These are phyloP conservation scores for Agrotis ipsilon DNA, from an alignment of 2,888 invertebrate species.

Conservation along the genomic window DNA sequence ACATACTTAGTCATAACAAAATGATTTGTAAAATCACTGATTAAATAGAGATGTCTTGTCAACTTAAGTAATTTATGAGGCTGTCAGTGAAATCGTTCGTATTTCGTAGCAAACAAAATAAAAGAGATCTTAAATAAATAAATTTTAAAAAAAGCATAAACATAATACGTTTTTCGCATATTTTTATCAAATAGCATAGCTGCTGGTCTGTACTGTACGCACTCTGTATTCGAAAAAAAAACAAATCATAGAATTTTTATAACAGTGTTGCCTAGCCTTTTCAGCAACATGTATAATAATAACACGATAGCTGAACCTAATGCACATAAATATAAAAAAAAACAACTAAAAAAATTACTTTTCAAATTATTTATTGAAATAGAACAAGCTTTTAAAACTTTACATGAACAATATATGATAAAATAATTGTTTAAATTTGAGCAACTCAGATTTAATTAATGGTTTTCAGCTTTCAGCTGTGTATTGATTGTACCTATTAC, in stretches of 20 bases:
- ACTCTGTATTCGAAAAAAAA: too few species aligned
- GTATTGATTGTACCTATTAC: not conserved
- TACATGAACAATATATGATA: slow-evolving; percentile 11
- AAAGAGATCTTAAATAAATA: too few species aligned
- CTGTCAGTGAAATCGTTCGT: not conserved
- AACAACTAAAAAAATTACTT: slow-evolving; percentile 6
- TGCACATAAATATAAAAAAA: not conserved
- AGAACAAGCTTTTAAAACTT: slow-evolving; percentile 22
- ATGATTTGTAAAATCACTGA: not conserved
- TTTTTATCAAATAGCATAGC: not conserved
- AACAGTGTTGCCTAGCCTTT: too few species aligned
- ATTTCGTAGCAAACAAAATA: not conserved
- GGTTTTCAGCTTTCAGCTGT: not conserved
- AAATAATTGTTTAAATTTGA: not conserved
- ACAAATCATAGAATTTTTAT: too few species aligned
- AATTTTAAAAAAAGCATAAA: too few species aligned
- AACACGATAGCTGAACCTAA: too few species aligned
- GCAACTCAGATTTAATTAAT: not conserved
- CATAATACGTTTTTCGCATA: not conserved
- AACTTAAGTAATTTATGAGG: too few species aligned
- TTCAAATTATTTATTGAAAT: slow-evolving; percentile 5
- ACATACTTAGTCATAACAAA: not conserved
- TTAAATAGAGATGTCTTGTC: not conserved
- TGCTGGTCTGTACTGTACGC: not conserved
- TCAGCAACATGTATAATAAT: too few species aligned